Evolutionary conservation across 1,140 invertebrate species (phyloP), one percentile per base, ranked within the genome.

Genomic region (Hycleus cichorii): DNA sequence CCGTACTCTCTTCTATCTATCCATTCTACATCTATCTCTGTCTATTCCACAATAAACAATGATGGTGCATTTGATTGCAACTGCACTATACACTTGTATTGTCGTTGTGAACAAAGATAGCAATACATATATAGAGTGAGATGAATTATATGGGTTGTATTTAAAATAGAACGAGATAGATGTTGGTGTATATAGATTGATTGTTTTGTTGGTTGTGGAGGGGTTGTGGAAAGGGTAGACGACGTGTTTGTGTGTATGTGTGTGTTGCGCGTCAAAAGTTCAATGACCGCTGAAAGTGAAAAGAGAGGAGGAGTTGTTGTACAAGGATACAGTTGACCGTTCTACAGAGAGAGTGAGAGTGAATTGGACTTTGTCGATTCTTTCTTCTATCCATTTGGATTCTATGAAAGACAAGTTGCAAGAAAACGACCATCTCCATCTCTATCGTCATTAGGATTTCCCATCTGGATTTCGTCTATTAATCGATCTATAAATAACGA

Each of bases 251-350:
- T 4, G 7, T 7, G 32, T 32, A 18, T 32, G 32, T 32, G 7
- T 32, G 32, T 32, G 32, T 32, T 32, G 32, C 1, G 57, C 38
- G 26, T 39, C 32, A 48, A 9, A 49, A 62, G 63, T 62, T 68
- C 66, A 62, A 63, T 58, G 63, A 51, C 66, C 66, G 61, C 65
- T 66, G 66, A 68, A 68, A 68, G 66, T 68, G 66, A 68, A 68
- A 68, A 66, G 66, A 68, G 66, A 68, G 63, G 66, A 60, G 57
- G 60, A 58, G 60, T 64, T 64, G 59, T 18, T 59, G 64, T 62
- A 55, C 58, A 66, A 66, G 64, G 64, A 66, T 66, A 66, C 40
- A 42, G 11, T 10, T 42, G 40, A n/a, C 9, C 40, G 40, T 32
- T 32, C 32, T 32, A 32, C 32, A 53, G 51, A 53, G 51, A 55